Evolutionary conservation across 1,140 invertebrate species (phyloP).

Genomic region (Nomia melanderi): DNA sequence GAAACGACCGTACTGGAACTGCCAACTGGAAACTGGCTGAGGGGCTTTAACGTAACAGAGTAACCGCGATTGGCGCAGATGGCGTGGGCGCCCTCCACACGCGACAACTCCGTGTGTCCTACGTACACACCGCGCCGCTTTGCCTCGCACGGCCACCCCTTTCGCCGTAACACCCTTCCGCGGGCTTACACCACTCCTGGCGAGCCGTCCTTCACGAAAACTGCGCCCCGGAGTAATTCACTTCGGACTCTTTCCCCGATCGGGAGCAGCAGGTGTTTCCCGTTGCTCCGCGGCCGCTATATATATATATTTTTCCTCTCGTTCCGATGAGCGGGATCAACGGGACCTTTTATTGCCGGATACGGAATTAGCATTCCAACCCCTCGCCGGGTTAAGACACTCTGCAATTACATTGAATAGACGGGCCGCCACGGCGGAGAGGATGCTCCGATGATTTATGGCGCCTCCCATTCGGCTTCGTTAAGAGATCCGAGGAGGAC

Average conservation of each 20-base stretch:
- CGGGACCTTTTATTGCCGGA: conserved; percentile 24
- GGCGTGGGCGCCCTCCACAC: conserved; percentile 58
- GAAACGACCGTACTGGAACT: conserved; percentile 67
- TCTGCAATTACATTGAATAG: neutral
- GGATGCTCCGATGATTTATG: conserved; percentile 16
- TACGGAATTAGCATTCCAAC: conserved; percentile 33
- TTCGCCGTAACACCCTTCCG: conserved; percentile 5
- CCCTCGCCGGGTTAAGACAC: neutral
- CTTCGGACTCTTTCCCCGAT: conserved; percentile 42
- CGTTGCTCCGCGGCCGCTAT: neutral
- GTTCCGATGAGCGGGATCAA: conserved; percentile 19
- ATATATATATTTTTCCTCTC: conserved; percentile 20
- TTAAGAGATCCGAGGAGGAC: neutral
- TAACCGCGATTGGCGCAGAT: conserved; percentile 74
- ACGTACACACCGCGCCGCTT: conserved; percentile 3
- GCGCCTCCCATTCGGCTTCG: neutral
- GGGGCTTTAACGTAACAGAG: conserved; percentile 63
- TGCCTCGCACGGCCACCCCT: conserved; percentile 21
- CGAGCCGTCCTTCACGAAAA: conserved; percentile 41
- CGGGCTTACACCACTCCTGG: conserved; percentile 4
- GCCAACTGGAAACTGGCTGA: conserved; percentile 71
- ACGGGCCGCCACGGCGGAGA: neutral
- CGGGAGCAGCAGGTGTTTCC: conserved; percentile 43
- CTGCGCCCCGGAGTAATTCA: conserved; percentile 35
- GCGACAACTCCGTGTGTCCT: conserved; percentile 14